Base-by-base conservation (phyloP, 2,113 vertebrate genomes). In the Meriones unguiculatus region DNA sequence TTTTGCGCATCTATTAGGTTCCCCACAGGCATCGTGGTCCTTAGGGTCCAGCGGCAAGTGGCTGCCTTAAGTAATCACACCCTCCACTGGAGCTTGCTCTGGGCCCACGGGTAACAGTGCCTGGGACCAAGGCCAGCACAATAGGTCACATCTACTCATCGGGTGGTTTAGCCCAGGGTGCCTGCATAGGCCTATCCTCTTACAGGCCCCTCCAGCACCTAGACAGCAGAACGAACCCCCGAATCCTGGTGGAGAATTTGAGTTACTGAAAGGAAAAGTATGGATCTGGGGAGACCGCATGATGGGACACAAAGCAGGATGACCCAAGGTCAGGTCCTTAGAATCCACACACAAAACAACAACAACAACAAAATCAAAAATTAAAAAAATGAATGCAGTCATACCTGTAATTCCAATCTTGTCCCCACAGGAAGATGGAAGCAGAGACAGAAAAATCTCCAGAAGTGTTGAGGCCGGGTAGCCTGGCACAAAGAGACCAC, bases 301-400 rank as follows among this genome's bases (percentile, higher is more conserved):
- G 22, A 28, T 7, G 2, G 5, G 17, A 30, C 6, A 1, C 5
- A 7, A 28, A 67, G 38, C 2, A 3, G 22, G 38, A 3, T 11
- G 8, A 65, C 25, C 38, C 6, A 15, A 86, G 28, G 3, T 50
- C 84, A 86, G 30, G 67, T 69, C 17, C 41, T 32, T 41, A 35
- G 17, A 87, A 69, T 69, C 30, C 65, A 87, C 41, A 18, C 82
- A 30, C 38, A 85, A 65, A 85, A 30, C 57, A 9, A 41, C 12
- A 46, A 41, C 12, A 46, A 41, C 24, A 25, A 11, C 12, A 75
- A 76, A 76, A 46, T 46, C 12, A 41, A 73, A 75, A 24, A 22
- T 73, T 22, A 22, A 24, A 25, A 28, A 46, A 50, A 30, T 2
- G 10, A 86, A 52, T 69, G 17, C 41, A 67, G 62, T 50, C 65